A percentile compares a stretch with the other conserved stretches of the same genome.
Conservation (phyloP, 2,797 vertebrate species). For the Scomberomorus guttatus region DNA sequence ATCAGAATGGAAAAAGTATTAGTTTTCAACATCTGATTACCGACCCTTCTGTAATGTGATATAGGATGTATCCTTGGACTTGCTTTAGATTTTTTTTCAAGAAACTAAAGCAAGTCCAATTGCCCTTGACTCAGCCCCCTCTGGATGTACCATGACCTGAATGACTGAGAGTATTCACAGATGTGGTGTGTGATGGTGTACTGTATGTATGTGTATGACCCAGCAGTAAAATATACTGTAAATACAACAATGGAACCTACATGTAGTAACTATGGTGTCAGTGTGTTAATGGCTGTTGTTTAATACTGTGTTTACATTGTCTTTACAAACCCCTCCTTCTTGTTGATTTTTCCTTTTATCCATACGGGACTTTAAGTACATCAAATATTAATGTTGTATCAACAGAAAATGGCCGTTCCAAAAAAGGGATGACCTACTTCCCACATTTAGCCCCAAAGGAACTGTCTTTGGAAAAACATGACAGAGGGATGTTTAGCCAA, state of each 20-base stretch:
- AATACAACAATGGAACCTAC: slow-evolving; percentile 7
- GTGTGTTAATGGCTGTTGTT: slow-evolving; percentile 40
- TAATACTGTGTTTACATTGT: slow-evolving; percentile 61
- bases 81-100: background rate
- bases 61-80: too few relatives aligned
- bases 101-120: too few relatives aligned
- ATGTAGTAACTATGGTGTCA: slow-evolving; percentile 32
- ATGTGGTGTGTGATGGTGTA: background rate
- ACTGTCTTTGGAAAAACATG: slow-evolving; percentile 79
- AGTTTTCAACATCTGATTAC: background rate
- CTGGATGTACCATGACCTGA: background rate
- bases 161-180: background rate
- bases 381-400: slow-evolving; percentile 85
- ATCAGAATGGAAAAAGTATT: background rate
- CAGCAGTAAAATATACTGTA: background rate
- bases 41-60: background rate
- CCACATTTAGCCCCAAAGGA: slow-evolving; percentile 82
- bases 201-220: background rate
- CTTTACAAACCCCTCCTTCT: slow-evolving; percentile 54
- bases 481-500: slow-evolving; percentile 78
- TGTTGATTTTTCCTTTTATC: slow-evolving; percentile 73
- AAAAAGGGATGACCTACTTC: slow-evolving; percentile 86
- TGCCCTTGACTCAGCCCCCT: background rate
- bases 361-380: slow-evolving; percentile 78
- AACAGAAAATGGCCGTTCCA: slow-evolving; percentile 82